Conservation (phyloP, 2,888 invertebrate genomes). For the Synanthedon vespiformis region DNA sequence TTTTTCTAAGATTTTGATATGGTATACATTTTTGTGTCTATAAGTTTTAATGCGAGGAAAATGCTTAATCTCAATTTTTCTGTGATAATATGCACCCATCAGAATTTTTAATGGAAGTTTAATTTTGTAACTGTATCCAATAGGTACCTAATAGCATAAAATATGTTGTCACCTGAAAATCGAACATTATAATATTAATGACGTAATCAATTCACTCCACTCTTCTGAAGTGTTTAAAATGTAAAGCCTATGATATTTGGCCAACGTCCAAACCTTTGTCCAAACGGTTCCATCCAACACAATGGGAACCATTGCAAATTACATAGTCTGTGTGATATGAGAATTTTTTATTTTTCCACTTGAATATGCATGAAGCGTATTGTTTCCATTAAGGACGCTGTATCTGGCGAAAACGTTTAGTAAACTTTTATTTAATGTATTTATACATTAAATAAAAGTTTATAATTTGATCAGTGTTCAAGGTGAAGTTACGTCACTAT, state of each 20-base stretch:
- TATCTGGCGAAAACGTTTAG: neutral
- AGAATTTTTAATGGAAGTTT: no score
- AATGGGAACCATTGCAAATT: neutral
- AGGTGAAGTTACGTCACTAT: no score
- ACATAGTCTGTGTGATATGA: neutral
- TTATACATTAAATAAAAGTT: no score
- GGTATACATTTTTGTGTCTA: no score
- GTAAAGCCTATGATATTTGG: slow-evolving; percentile 55
- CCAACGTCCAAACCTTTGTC: slow-evolving; percentile 22
- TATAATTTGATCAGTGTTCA: no score
- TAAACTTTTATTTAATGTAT: no score
- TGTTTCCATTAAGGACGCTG: neutral
- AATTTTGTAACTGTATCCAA: no score
- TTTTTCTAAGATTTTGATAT: no score
- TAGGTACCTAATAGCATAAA: no score
- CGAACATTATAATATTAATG: slow-evolving; percentile 30
- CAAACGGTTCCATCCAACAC: neutral
- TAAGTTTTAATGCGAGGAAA: no score
- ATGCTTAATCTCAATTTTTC: no score
- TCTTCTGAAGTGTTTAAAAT: slow-evolving; percentile 37
- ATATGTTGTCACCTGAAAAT: neutral
- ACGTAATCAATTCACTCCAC: slow-evolving; percentile 34
- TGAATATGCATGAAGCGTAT: neutral
- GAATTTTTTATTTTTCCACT: neutral
- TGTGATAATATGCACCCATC: no score